A percentile compares a stretch with the other conserved stretches of the same genome.
These are phyloP conservation scores for Gymnobelideus leadbeateri DNA, from an alignment of 2,113 vertebrate genomes.

Conservation along the genomic window DNA sequence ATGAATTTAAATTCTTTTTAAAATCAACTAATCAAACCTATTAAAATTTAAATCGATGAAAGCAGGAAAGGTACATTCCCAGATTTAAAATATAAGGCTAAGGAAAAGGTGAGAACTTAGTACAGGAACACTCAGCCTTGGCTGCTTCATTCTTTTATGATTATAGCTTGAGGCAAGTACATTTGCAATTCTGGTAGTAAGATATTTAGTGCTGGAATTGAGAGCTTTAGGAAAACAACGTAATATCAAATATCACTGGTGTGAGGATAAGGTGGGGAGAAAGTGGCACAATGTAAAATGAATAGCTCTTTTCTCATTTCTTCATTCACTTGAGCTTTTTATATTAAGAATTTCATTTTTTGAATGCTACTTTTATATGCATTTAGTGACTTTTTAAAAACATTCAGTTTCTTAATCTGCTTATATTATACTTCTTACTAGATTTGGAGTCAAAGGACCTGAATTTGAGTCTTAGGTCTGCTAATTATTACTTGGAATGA, in stretches of 20 bases:
- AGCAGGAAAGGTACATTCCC: background rate
- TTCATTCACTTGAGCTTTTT: background rate
- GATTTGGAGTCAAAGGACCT: background rate
- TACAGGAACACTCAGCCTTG: background rate
- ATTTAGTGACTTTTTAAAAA: background rate
- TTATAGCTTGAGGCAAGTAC: slow-evolving; percentile 13
- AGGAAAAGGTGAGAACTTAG: background rate
- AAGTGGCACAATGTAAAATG: background rate
- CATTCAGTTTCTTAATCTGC: background rate
- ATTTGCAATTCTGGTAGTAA: background rate
- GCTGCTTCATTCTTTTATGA: background rate
- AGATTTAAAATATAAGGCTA: background rate
- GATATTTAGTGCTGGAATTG: slow-evolving; percentile 17
- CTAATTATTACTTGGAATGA: background rate
- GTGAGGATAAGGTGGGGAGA: background rate
- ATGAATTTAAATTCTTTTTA: slow-evolving; percentile 57
- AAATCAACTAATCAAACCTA: slow-evolving; percentile 55
- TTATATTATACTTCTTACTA: background rate
- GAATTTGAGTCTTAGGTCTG: background rate
- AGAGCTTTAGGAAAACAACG: slow-evolving; percentile 37
- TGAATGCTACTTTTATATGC: background rate
- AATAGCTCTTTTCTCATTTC: background rate
- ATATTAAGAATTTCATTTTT: background rate
- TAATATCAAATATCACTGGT: background rate
- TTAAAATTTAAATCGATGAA: slow-evolving; percentile 50